phyloP scores from a whole-genome alignment of 2,113 vertebrate genomes.

The Naja naja region DNA sequence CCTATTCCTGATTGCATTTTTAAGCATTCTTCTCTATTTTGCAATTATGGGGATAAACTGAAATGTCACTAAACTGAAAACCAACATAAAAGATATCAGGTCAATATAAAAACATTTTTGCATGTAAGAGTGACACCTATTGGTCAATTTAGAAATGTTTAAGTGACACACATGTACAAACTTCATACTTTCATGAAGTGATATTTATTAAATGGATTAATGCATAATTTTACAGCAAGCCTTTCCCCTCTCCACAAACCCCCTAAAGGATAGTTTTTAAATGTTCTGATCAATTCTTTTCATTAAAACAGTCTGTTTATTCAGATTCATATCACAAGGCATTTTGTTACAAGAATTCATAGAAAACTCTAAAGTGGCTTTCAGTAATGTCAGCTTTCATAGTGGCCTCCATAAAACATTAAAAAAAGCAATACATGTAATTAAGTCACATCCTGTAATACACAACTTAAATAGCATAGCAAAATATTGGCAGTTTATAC shows the following conservation, averaged over 20 bases:
- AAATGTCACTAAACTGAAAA: not conserved
- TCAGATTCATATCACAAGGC: slow-evolving; percentile 82
- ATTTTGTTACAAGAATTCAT: slow-evolving; percentile 87
- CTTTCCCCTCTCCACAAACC: slow-evolving; percentile 71
- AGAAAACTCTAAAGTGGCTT: slow-evolving; percentile 88
- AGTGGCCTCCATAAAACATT: slow-evolving; percentile 79
- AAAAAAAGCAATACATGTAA: slow-evolving; percentile 71
- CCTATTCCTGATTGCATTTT: not conserved
- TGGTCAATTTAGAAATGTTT: not conserved
- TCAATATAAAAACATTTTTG: not conserved
- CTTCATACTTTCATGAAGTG: slow-evolving; percentile 75
- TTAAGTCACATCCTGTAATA: slow-evolving; percentile 77
- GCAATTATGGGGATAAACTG: not conserved
- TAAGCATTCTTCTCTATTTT: not conserved
- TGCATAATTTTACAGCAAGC: slow-evolving; percentile 88
- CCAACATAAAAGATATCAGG: not conserved
- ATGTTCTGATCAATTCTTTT: slow-evolving; percentile 73
- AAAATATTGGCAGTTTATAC: slow-evolving; percentile 75
- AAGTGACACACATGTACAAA: slow-evolving; percentile 37
- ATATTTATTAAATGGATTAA: slow-evolving; percentile 89
- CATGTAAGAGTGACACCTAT: slow-evolving; percentile 7
- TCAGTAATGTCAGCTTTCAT: slow-evolving; percentile 76
- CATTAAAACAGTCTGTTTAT: slow-evolving; percentile 81
- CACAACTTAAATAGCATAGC: slow-evolving; percentile 77
- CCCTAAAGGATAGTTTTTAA: slow-evolving; percentile 73